Base-by-base conservation (phyloP, 2,888 invertebrate genomes). In the Ferdinandea cuprea region DNA sequence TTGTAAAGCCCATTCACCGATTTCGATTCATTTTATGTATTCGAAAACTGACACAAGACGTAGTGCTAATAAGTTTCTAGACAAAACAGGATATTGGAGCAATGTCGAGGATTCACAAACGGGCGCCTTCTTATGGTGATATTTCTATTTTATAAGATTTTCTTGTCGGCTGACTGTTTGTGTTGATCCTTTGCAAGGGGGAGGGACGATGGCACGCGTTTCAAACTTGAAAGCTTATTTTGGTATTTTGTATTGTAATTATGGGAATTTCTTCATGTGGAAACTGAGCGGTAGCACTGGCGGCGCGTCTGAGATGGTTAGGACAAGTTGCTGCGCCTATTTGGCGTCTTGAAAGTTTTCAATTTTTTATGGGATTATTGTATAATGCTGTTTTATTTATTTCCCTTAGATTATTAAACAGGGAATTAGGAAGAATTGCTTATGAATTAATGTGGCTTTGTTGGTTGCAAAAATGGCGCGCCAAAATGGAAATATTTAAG, bases 81-180 rank as follows among this genome's bases (percentile, higher is more conserved):
- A 81, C 69, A 74, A 74, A 80, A 74, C 81, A 81, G 76, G 76
- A 81, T 81, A 81, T 76, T 76, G 69, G 58, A 59, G 71, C 71
- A 81, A 76, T 59, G 71, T 81, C 76, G 76, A 71, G 52, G 52
- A 81, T 32, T 72, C 30, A 40, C 30, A 54, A 81, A 54, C 25
- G 65, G 81, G 76, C 76, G 81, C 76, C 81, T 65, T 59, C 80
- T 56, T 63, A 69, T 69, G 44, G 8, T 19, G 52, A 69, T 79
- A 46, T 46, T 63, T 71, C 65, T 80, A 19, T 63, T 72, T 80
- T 63, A 35, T 17, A 25, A 25, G 69, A 66, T 40, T 61, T 65
- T 30, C 44, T 42, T 59, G 37, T 30, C 40, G 73, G 52, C 54
- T 37, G 63, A 35, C 48, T 46, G 54, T 56, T 71, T 77, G 77